A percentile compares a stretch with the other conserved stretches of the same genome.
phyloP scores from a whole-genome alignment of 2,888 invertebrate genomes.

The Clusia tigrina region DNA sequence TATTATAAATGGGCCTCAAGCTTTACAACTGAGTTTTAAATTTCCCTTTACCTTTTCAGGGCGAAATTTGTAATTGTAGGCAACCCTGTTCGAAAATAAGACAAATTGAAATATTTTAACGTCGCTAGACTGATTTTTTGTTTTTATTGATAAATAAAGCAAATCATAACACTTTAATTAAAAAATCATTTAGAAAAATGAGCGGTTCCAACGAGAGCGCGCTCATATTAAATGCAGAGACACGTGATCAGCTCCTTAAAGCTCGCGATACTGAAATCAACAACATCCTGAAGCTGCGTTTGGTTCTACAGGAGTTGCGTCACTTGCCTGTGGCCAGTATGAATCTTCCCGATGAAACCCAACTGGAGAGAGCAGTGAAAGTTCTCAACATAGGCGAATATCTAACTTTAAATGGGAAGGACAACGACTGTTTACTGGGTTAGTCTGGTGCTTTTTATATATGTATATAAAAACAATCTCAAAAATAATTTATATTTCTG shows the following conservation, averaged over 20 bases:
- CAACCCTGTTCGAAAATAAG: neutral
- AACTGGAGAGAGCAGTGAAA: slow-evolving; percentile 42
- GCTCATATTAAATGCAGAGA: slow-evolving; percentile 46
- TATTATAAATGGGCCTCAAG: too few relatives aligned
- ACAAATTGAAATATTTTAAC: neutral
- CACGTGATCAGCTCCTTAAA: slow-evolving; percentile 45
- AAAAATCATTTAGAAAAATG: neutral
- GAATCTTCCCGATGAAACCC: slow-evolving; percentile 30
- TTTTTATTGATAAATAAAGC: neutral
- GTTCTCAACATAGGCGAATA: slow-evolving; percentile 43
- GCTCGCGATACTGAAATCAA: slow-evolving; percentile 44
- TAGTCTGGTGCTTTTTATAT: slow-evolving; percentile 9
- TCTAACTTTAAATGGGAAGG: slow-evolving; percentile 36
- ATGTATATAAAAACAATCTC: slow-evolving; percentile 15
- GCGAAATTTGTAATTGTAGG: neutral
- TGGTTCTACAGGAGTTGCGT: slow-evolving; percentile 48
- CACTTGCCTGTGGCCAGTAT: slow-evolving; percentile 31
- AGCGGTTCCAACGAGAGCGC: slow-evolving; percentile 39
- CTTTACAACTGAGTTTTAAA: too few relatives aligned
- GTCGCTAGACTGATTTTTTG: neutral
- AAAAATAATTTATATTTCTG: neutral
- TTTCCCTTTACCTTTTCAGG: too few relatives aligned
- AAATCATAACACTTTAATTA: too few relatives aligned
- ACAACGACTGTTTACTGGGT: slow-evolving; percentile 41
- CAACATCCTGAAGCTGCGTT: slow-evolving; percentile 49